Evolutionary conservation across 2,113 vertebrate genomes (phyloP).

Genomic region (Okapia johnstoni): DNA sequence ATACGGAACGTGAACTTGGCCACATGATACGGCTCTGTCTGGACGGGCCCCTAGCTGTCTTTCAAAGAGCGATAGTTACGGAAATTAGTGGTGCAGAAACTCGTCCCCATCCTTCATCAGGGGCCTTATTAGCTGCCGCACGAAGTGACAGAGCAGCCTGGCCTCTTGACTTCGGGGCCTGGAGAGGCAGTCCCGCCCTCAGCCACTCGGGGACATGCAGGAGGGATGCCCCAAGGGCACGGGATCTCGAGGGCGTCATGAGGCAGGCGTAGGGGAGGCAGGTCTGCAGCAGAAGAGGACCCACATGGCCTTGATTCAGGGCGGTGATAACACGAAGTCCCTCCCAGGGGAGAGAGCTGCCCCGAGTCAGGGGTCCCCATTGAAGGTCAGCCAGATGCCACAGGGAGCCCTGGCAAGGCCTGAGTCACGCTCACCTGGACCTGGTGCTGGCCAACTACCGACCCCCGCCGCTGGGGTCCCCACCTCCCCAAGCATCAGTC

Average conservation of each 20-base stretch:
- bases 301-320: accelerated
- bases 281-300: accelerated
- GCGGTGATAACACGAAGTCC: accelerated
- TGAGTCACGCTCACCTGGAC: accelerated
- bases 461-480: accelerated
- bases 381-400: neutral
- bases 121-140: conserved; percentile 94
- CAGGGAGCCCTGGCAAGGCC: neutral
- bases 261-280: accelerated
- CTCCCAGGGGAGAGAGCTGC: accelerated
- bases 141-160: conserved; percentile 81
- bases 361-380: neutral
- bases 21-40: conserved; percentile 95
- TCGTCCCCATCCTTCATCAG: conserved; percentile 93
- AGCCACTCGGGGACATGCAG: neutral
- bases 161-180: conserved; percentile 62
- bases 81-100: conserved; percentile 98
- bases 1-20: conserved; percentile 68
- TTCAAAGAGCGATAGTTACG: conserved; percentile 98
- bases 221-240: accelerated
- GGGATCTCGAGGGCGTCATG: accelerated
- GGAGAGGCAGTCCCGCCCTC: conserved; percentile 56
- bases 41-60: conserved; percentile 90
- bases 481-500: neutral
- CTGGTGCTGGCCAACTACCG: neutral